Base-by-base conservation (phyloP, 2,113 vertebrate genomes). In the Oryzias javanicus region DNA sequence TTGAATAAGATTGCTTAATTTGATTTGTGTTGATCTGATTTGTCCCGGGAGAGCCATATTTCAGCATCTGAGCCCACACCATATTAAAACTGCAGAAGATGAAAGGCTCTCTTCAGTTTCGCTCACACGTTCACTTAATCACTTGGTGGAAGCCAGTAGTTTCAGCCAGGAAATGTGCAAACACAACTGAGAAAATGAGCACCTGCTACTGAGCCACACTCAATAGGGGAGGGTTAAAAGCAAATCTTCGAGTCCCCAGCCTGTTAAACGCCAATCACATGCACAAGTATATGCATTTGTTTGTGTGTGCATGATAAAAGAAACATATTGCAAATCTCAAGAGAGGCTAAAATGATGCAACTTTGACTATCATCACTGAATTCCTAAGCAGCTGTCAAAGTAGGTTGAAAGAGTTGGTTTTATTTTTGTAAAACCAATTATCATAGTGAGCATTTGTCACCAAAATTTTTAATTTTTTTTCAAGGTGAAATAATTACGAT, bases 161-260 rank as follows among this genome's bases (percentile, higher is more conserved):
- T 77, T 71, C 57, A 70, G 74, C 60, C 67, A 62, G 64, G 60
- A 71, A 72, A 82, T 42, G 75, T 81, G 76, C 45, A 49, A 81
- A 64, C 46, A 72, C 50, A 81, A 83, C 81, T 80, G 78, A 75
- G 76, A 80, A 82, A 80, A 80, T 44, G 35, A 83, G 60, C 72
- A 74, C 56, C 42, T 4, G 14, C 50, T 67, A 53, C 72, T 51
- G 50, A 78, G 59, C 55, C 61, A 49, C 60, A 20, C 19, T 55
- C 7, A 58, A 49, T 65, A 55, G 56, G 51, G 51, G 61, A 63
- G 52, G 22, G 45, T 47, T 60, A 59, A 74, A 50, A 68, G 59
- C 61, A 48, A 63, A n/a, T n/a, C n/a, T n/a, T 65, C 35, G 42
- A 53, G 15, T 72, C 35, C 29, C 20, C 55, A 42, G 20, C 35